Base-by-base conservation (phyloP, 2,888 invertebrate genomes). In the Apocheima hispidaria region DNA sequence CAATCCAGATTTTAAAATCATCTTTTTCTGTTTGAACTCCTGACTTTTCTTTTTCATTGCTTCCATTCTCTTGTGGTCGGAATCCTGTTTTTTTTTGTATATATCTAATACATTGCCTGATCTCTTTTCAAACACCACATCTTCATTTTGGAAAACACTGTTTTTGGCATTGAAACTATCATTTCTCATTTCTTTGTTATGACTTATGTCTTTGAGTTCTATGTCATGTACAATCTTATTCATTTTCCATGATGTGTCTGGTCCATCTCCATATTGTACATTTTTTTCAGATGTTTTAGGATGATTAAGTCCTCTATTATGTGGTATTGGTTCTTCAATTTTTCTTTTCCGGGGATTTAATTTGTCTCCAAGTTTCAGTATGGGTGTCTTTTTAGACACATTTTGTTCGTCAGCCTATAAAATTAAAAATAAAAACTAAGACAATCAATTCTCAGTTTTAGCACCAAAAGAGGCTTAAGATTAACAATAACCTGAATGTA, bases 11-110 rank as follows among this genome's bases (percentile, higher is more conserved):
- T 95, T 94, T 41, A 96, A 95, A 7, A 94, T 85, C 51, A 90
- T 90, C 84, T 95, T 95, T 76, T 96, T 95, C 59, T 94, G 89
- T 80, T 93, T 93, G 69, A 96, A 96, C 28, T 93, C 93, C 68
- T 94, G 92, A 69, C 94, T 94, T 84, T 94, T 95, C 73, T 94
- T 93, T 66, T 92, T 93, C 59, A 96, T 84, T 0, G 96, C 96
- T 69, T 95, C 93, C 57, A 95, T 82, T 60, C 96, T 93, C 80
- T 96, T 96, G 60, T 92, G 86, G 70, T 96, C 95, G 1, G 95
- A 93, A 69, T 92, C 88, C 21, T 77, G 74, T 41, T 87, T 85
- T 58, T 80, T 87, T 54, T 80, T 79, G 60, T 82, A 75, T 14
- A 60, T 54, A 64, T 73, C 70, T 49, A 59, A 16, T 9, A 62